These are phyloP conservation scores for Triops cancriformis DNA, from an alignment of 1,140 invertebrate genomes.

Conservation along the genomic window DNA sequence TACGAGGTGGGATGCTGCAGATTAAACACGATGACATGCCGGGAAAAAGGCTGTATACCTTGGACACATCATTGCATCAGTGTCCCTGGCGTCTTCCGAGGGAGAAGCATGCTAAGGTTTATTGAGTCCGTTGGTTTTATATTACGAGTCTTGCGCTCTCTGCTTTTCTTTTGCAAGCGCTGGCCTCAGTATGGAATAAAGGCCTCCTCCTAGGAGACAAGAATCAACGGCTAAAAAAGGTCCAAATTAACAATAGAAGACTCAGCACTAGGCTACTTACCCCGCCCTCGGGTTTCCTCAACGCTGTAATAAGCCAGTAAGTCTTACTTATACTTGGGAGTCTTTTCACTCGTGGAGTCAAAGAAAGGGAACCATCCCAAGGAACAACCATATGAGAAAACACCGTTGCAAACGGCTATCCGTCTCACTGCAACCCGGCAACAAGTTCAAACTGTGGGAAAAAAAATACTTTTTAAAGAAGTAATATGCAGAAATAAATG, in stretches of 20 bases:
- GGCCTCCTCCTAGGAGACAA: not conserved
- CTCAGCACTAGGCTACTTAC: not conserved
- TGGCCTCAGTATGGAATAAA: not conserved
- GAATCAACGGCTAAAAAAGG: not conserved
- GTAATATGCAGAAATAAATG: no score
- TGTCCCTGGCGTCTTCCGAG: not conserved
- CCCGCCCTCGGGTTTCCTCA: not conserved
- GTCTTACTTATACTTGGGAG: not conserved
- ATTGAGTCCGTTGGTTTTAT: not conserved
- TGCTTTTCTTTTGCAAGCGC: not conserved
- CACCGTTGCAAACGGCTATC: no score
- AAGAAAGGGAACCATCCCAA: no score
- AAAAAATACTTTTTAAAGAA: no score
- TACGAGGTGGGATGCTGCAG: not conserved
- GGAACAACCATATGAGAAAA: no score
- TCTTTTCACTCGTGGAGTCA: not conserved
- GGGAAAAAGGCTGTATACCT: not conserved
- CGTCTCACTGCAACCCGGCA: no score
- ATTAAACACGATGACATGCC: not conserved
- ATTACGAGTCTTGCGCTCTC: not conserved
- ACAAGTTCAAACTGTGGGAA: no score
- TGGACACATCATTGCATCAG: not conserved
- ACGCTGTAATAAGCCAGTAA: not conserved
- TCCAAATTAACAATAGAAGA: slow-evolving; percentile 5
- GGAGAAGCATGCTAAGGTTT: not conserved